Evolutionary conservation across 2,888 invertebrate genomes (phyloP).

Genomic region (Helicoverpa assulta): DNA sequence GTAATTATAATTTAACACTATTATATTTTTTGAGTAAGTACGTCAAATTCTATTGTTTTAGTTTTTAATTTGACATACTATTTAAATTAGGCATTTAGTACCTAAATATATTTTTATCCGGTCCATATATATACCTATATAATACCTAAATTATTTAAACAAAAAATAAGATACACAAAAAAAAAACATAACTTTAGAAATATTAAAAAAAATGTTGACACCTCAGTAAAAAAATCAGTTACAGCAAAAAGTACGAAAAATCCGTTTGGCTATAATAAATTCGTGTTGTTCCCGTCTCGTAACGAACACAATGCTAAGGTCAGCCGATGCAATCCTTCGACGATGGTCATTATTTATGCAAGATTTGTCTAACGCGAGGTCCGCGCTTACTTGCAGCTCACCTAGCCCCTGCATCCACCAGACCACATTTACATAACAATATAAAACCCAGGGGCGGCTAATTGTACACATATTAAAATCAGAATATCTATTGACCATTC

Average conservation of each 20-base stretch:
- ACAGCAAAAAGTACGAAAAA: conserved; percentile 28
- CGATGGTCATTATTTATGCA: conserved; percentile 85
- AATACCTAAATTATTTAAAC: background rate
- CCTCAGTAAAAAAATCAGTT: background rate
- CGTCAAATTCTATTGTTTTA: background rate
- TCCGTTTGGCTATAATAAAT: conserved; percentile 31
- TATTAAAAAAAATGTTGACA: background rate
- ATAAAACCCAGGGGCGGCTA: conserved; percentile 68
- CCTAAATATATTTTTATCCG: background rate
- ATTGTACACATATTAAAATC: conserved; percentile 73
- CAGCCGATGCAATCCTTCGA: conserved; percentile 70
- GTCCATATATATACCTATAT: background rate
- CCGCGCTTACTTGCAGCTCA: conserved; percentile 73
- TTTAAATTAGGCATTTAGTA: background rate
- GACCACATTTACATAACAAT: conserved; percentile 83
- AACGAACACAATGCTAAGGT: conserved; percentile 57
- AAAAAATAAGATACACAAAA: background rate
- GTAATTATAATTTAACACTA: background rate
- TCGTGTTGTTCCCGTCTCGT: conserved; percentile 32
- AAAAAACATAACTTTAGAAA: background rate
- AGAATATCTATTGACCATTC: conserved; percentile 46
- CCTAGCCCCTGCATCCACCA: conserved; percentile 75
- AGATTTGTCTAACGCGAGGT: conserved; percentile 80
- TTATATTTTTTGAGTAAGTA: background rate
- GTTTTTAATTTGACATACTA: background rate